Evolutionary conservation across 2,888 invertebrate species (phyloP).

Genomic region (Hyles lineata): DNA sequence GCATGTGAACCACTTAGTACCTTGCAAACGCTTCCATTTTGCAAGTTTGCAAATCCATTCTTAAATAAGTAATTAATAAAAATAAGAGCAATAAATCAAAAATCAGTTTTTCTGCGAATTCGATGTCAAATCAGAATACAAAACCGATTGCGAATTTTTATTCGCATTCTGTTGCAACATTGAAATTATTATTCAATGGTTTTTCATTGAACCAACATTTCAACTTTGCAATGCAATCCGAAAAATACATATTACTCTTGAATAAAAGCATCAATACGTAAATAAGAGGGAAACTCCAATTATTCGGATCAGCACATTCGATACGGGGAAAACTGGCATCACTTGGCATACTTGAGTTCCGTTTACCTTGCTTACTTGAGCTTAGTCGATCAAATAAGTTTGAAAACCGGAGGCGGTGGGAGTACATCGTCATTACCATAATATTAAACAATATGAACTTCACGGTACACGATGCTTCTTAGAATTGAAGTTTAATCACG

Average conservation of each 20-base stretch:
- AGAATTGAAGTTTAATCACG: not conserved
- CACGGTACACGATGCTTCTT: not conserved
- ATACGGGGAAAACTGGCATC: constrained; percentile 48
- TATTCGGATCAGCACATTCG: constrained; percentile 49
- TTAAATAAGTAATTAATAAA: no score
- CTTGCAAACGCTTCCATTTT: no score
- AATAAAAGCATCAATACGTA: not conserved
- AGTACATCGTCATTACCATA: constrained; percentile 1
- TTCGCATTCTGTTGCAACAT: no score
- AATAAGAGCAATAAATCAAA: no score
- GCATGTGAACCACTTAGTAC: no score
- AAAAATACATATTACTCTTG: not conserved
- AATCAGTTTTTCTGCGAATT: no score
- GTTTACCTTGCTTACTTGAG: constrained; percentile 11
- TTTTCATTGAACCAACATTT: not conserved
- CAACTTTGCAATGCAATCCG: not conserved
- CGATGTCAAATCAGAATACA: no score
- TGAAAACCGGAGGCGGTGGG: constrained; percentile 28
- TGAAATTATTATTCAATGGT: no score
- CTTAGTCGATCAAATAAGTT: constrained; percentile 35
- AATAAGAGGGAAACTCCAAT: constrained; percentile 39
- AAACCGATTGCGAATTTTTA: not conserved
- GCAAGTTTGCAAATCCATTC: no score
- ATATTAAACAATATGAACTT: not conserved
- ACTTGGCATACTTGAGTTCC: constrained; percentile 44